Evolutionary conservation across 2,888 invertebrate genomes (phyloP).

Genomic region (Cephus runcator): DNA sequence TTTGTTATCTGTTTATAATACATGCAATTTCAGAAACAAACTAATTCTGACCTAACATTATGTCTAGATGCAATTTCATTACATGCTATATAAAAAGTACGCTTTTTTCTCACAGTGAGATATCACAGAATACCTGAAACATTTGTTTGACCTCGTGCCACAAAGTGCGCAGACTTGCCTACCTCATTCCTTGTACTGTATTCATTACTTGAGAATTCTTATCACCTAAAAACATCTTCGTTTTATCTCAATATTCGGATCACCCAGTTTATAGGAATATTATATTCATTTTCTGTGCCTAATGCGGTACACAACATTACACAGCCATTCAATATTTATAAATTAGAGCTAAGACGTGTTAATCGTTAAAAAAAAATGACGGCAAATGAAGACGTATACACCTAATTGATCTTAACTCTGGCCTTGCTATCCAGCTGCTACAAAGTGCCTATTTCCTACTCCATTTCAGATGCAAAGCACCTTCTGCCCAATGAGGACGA

Average conservation of each 20-base stretch:
- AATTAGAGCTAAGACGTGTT: not conserved
- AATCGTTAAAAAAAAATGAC: not conserved
- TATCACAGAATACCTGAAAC: conserved; percentile 3
- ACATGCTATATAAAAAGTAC: not conserved
- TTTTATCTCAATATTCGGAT: not conserved
- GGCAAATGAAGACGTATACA: conserved; percentile 3
- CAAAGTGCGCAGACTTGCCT: not conserved
- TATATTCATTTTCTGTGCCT: not conserved
- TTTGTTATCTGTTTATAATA: not conserved
- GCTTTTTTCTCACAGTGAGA: not conserved
- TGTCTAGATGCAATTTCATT: not conserved
- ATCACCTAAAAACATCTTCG: not conserved
- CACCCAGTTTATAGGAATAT: not conserved
- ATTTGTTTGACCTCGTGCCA: conserved; percentile 3
- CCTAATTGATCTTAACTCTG: conserved; percentile 19
- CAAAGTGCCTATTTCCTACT: conserved; percentile 55
- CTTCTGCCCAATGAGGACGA: conserved; percentile 30
- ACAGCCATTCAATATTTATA: not conserved
- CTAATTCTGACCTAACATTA: not conserved
- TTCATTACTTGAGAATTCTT: not conserved
- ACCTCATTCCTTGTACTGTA: not conserved
- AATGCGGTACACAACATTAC: not conserved
- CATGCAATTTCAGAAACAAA: not conserved
- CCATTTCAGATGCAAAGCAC: conserved; percentile 55
- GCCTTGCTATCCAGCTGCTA: conserved; percentile 22